These are phyloP conservation scores for Tetramorium alpestre DNA, from an alignment of 1,140 invertebrate species.

Conservation along the genomic window DNA sequence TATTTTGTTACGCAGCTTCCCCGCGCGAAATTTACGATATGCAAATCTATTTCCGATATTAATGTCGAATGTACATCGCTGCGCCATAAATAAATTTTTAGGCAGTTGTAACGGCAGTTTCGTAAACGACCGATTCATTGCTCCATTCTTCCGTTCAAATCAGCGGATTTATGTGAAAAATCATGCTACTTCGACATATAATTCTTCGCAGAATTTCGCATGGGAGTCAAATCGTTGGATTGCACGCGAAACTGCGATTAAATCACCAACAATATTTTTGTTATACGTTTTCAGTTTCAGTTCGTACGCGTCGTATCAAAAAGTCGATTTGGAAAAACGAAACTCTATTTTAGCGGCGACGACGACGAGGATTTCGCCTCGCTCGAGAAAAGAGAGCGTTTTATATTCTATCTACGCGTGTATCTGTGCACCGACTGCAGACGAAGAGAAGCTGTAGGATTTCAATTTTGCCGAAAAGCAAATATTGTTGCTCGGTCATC, in stretches of 20 bases:
- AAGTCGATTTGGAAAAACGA: constrained; percentile 47
- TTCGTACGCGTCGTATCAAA: constrained; percentile 11
- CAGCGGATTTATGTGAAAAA: constrained; percentile 37
- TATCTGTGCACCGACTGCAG: constrained; percentile 2
- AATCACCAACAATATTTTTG: constrained; percentile 24
- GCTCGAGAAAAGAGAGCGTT: constrained; percentile 27
- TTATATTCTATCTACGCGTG: constrained; percentile 47
- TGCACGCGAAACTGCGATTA: constrained; percentile 7
- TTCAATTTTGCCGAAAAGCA: constrained; percentile 59
- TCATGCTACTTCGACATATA: constrained; percentile 23
- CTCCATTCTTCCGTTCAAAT: constrained; percentile 23
- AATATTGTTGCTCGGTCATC: constrained; percentile 57
- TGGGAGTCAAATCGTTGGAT: neutral
- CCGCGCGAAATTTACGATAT: constrained; percentile 36
- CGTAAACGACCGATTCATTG: constrained; percentile 51
- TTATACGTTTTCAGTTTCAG: constrained; percentile 6
- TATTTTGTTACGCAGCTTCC: constrained; percentile 29
- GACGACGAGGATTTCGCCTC: neutral
- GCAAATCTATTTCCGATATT: constrained; percentile 57
- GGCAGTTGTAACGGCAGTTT: constrained; percentile 12
- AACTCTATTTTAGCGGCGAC: constrained; percentile 24
- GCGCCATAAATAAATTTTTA: constrained; percentile 43
- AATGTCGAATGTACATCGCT: constrained; percentile 13
- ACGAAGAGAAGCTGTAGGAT: constrained; percentile 34
- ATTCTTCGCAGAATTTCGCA: neutral